Conservation (phyloP, 2,113 vertebrate species). For the Gobiocypris rarus region DNA sequence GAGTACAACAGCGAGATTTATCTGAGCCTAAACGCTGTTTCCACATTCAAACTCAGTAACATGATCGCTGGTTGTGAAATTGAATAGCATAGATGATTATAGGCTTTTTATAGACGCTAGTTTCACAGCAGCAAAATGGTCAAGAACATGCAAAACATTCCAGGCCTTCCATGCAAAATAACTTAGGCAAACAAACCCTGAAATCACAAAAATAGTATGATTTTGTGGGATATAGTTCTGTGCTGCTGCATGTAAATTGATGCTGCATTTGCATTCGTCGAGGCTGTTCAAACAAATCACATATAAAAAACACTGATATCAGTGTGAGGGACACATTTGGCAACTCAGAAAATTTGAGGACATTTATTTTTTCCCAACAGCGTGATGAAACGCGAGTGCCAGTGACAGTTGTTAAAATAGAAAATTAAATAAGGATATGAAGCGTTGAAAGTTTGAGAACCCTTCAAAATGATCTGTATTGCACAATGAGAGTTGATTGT, state of each 20-base stretch:
- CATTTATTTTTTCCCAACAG: constrained; percentile 17
- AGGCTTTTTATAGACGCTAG: not conserved
- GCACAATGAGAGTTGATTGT: constrained; percentile 5
- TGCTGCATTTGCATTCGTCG: constrained; percentile 19
- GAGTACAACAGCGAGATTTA: not conserved
- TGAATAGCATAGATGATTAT: constrained; percentile 20
- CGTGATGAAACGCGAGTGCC: constrained; percentile 1
- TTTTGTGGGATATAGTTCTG: not conserved
- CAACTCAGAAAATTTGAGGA: constrained; percentile 10
- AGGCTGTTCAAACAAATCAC: constrained; percentile 37
- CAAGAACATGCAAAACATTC: constrained; percentile 29
- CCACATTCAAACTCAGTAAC: constrained; percentile 34
- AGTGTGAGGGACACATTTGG: not conserved
- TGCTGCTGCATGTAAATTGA: constrained; percentile 8
- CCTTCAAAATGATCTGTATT: constrained; percentile 26
- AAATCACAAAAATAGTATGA: not conserved
- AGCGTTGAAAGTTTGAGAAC: constrained; percentile 6
- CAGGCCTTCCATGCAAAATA: constrained; percentile 19
- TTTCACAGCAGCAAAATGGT: not conserved
- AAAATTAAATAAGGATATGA: constrained; percentile 13
- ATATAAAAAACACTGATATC: constrained; percentile 10
- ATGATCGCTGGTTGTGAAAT: constrained; percentile 13
- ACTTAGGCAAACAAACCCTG: no score
- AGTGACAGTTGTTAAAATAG: constrained; percentile 12
- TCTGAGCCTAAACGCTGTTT: not conserved